Percentiles rank a stretch among this genome's conserved stretches.
Conservation (phyloP, 2,797 vertebrate species). For the Sparidentex hasta region DNA sequence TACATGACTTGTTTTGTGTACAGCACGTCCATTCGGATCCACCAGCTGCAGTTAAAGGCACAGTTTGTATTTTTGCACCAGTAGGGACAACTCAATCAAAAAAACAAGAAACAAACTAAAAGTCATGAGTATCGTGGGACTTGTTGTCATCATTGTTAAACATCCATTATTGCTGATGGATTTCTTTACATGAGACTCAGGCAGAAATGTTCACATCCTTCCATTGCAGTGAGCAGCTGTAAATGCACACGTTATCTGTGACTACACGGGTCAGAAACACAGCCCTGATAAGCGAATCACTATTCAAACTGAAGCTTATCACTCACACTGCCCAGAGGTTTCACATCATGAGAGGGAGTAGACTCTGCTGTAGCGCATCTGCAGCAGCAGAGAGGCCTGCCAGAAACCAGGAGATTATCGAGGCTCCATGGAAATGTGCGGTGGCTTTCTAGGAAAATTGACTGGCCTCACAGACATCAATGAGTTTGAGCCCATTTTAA, state of each 20-base stretch:
- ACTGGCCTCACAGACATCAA: neutral
- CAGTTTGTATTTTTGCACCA: too few species aligned
- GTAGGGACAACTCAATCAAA: too few species aligned
- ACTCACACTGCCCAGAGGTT: neutral
- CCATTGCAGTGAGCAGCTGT: neutral
- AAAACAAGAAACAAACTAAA: too few species aligned
- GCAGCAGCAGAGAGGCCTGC: constrained; percentile 9
- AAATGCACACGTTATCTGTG: neutral
- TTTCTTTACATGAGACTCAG: too few species aligned
- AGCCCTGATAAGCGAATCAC: neutral
- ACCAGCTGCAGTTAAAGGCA: neutral
- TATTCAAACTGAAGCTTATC: neutral
- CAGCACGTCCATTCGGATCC: neutral
- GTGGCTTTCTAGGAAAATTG: constrained; percentile 27
- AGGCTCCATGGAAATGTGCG: neutral
- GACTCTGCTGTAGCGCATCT: constrained; percentile 30
- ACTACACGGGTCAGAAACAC: neutral
- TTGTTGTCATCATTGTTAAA: too few species aligned
- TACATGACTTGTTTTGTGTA: neutral
- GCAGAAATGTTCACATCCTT: too few species aligned
- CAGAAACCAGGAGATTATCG: neutral
- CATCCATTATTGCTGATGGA: too few species aligned
- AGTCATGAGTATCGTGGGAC: too few species aligned
- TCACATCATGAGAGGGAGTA: neutral
- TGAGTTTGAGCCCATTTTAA: neutral